Evolutionary conservation across 2,888 invertebrate genomes (phyloP).

Genomic region (Stratiomys singularior): DNA sequence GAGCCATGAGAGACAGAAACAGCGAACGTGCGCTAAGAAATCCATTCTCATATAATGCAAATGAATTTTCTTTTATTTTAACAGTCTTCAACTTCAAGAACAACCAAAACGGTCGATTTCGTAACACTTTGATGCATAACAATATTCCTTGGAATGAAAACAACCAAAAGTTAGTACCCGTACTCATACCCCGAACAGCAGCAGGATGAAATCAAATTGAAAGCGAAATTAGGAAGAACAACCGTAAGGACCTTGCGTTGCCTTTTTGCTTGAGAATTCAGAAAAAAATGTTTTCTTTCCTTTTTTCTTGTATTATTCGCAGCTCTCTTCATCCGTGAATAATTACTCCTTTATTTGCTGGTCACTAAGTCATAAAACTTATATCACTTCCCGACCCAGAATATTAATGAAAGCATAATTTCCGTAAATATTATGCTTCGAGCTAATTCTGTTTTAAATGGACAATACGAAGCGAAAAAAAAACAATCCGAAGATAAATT

Average conservation of each 20-base stretch:
- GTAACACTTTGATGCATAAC: conserved; percentile 32
- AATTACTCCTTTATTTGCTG: conserved; percentile 47
- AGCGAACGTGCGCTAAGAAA: not conserved
- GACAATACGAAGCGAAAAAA: not conserved
- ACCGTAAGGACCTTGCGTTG: not conserved
- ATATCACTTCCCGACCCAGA: conserved; percentile 28
- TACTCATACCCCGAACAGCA: not conserved
- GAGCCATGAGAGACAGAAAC: not conserved
- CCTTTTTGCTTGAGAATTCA: not conserved
- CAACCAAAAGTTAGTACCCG: not conserved
- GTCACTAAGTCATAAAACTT: conserved; percentile 49
- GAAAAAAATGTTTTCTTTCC: not conserved
- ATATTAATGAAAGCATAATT: conserved; percentile 47
- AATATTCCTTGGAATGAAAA: not conserved
- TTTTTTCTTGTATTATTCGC: not conserved
- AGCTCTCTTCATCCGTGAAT: conserved; percentile 18
- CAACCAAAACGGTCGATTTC: conserved; percentile 11
- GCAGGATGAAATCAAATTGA: not conserved
- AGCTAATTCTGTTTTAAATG: not conserved
- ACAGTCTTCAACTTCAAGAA: not conserved
- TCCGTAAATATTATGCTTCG: conserved; percentile 25
- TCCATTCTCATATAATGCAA: conserved; percentile 5
- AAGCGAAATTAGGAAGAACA: not conserved
- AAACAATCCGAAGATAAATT: not conserved
- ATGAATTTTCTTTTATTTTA: not conserved